Percentiles rank a stretch among this genome's conserved stretches.
Evolutionary conservation across 2,113 vertebrate genomes (phyloP).

Genomic region (Callionymus lyra): DNA sequence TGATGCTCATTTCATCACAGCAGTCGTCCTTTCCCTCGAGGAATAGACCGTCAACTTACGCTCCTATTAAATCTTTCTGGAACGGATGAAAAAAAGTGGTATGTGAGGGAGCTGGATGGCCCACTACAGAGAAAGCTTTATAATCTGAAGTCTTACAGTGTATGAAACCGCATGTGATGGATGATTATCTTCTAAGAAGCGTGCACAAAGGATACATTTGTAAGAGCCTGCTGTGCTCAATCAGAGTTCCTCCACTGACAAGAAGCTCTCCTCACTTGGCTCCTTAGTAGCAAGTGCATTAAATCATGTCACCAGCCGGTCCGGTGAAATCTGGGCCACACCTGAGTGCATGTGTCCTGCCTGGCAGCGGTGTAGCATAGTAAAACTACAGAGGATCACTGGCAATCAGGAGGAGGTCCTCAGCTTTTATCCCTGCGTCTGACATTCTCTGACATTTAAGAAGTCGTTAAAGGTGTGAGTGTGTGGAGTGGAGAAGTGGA

Average conservation of each 20-base stretch:
- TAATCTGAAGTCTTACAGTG: slow-evolving; percentile 18
- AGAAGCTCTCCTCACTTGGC: slow-evolving; percentile 33
- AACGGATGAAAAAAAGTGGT: slow-evolving; percentile 12
- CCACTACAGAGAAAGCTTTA: slow-evolving; percentile 19
- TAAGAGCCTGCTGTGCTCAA: slow-evolving; percentile 32
- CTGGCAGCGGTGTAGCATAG: slow-evolving; percentile 43
- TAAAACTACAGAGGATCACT: slow-evolving; percentile 49
- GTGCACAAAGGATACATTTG: slow-evolving; percentile 38
- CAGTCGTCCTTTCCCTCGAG: slow-evolving; percentile 29
- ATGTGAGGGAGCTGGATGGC: slow-evolving; percentile 15
- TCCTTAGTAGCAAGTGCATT: slow-evolving; percentile 51
- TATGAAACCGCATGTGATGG: slow-evolving; percentile 27
- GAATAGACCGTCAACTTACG: slow-evolving; percentile 30
- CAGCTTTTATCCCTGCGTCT: slow-evolving; percentile 57
- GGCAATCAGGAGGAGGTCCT: slow-evolving; percentile 49
- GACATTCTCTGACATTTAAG: slow-evolving; percentile 75
- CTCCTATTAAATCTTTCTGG: slow-evolving; percentile 36
- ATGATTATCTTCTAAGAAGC: slow-evolving; percentile 32
- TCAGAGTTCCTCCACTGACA: slow-evolving; percentile 33
- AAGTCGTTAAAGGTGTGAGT: slow-evolving; percentile 70
- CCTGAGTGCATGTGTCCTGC: slow-evolving; percentile 51
- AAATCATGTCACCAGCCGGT: slow-evolving; percentile 52
- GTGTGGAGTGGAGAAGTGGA: slow-evolving; percentile 27
- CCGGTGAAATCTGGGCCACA: slow-evolving; percentile 57
- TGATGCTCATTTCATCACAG: slow-evolving; percentile 56